phyloP scores from a whole-genome alignment of 2,888 invertebrate genomes.

The Macrosoma leucophasiata region DNA sequence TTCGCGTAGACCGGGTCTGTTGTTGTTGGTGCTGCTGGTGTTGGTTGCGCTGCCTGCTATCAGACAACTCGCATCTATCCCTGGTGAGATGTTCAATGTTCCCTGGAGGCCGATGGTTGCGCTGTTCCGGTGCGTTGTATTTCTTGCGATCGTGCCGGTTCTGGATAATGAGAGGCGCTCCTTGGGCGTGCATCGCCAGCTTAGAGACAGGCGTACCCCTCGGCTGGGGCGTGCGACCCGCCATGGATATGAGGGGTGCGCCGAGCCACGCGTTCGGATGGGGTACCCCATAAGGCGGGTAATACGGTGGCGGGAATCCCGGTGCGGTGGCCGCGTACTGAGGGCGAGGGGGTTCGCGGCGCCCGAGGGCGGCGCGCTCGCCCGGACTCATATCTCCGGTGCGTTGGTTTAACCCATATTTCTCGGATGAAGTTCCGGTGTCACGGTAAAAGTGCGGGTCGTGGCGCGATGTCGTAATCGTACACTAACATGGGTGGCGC shows the following conservation, averaged over 20 bases:
- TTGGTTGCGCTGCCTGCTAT: constrained; percentile 60
- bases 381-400: constrained; percentile 67
- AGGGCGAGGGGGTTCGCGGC: constrained; percentile 72
- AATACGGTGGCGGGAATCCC: constrained; percentile 70
- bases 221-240: constrained; percentile 73
- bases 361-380: constrained; percentile 72
- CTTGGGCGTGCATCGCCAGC: constrained; percentile 88
- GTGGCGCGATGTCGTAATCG: constrained; percentile 70
- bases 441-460: constrained; percentile 66
- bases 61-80: constrained; percentile 53
- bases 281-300: constrained; percentile 68
- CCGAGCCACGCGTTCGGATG: constrained; percentile 84
- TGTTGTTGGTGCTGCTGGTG: constrained; percentile 65
- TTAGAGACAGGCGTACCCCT: constrained; percentile 79
- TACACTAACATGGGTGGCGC: constrained; percentile 68
- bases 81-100: constrained; percentile 46
- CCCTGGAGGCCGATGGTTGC: constrained; percentile 50
- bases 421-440: constrained; percentile 55
- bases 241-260: constrained; percentile 87
- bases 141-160: constrained; percentile 77
- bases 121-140: constrained; percentile 58
- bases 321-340: constrained; percentile 68
- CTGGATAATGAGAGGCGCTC: constrained; percentile 87
- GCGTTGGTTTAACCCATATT: constrained; percentile 84
- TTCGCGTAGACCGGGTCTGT: constrained; percentile 54